Evolutionary conservation across 1,140 invertebrate species (phyloP).

Genomic region (Lucilia sericata): DNA sequence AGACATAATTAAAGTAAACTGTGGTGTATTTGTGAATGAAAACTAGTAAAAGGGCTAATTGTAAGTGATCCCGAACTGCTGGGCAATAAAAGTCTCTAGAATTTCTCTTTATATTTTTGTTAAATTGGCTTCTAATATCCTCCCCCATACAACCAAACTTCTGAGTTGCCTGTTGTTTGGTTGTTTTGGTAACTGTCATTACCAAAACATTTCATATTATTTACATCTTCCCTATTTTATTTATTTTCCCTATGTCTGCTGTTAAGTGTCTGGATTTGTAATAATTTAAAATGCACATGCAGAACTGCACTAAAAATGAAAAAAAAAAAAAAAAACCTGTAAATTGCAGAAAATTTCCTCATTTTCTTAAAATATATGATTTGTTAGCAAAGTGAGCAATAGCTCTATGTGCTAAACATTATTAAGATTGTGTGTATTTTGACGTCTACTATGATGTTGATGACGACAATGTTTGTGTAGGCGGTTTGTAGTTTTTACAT

Average conservation of each 20-base stretch:
- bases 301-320: background rate
- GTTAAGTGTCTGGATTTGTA: background rate
- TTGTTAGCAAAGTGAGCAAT: background rate
- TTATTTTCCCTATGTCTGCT: background rate
- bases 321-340: background rate
- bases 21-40: too few species aligned
- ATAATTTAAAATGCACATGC: conserved; percentile 2
- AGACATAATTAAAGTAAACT: too few species aligned
- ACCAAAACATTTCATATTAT: conserved; percentile 14
- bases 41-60: too few species aligned
- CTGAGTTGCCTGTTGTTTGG: background rate
- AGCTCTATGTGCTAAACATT: too few species aligned
- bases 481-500: conserved; percentile 19
- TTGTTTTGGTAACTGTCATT: conserved; percentile 9
- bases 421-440: background rate
- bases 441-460: background rate
- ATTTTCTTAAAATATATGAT: background rate
- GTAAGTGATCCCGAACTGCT: too few species aligned
- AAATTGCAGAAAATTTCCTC: background rate
- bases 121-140: background rate
- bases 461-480: conserved; percentile 12
- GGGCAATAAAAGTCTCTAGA: background rate
- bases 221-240: background rate
- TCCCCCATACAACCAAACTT: background rate
- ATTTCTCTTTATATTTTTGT: background rate